Conservation (phyloP, 2,888 invertebrate genomes). For the Apamea epomidion region DNA sequence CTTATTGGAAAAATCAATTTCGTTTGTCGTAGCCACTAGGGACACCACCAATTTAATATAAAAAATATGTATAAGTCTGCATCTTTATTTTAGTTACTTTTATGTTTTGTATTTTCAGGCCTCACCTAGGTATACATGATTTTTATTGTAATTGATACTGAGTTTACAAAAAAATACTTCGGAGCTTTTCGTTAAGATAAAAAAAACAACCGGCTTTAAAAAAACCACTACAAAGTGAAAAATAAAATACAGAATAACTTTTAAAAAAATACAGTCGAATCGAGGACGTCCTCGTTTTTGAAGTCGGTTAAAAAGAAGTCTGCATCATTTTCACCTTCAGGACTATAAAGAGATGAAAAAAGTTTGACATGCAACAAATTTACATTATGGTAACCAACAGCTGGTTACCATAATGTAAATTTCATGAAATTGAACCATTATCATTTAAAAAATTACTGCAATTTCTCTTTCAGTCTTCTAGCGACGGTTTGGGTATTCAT, state of each 20-base stretch:
- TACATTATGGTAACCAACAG: no score
- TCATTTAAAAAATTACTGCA: not conserved
- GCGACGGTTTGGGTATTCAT: no score
- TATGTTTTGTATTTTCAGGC: not conserved
- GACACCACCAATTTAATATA: conserved; percentile 67
- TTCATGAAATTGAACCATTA: no score
- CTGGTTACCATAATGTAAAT: no score
- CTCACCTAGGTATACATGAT: not conserved
- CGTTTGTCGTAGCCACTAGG: conserved; percentile 76
- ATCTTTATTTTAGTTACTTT: not conserved
- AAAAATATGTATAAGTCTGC: conserved; percentile 7
- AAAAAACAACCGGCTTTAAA: not conserved
- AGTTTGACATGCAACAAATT: not conserved
- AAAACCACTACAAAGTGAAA: no score
- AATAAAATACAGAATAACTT: no score
- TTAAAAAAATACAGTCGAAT: no score
- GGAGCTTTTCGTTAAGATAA: not conserved
- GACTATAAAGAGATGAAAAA: not conserved
- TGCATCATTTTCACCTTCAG: not conserved
- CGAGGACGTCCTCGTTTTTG: no score
- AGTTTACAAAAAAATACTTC: not conserved
- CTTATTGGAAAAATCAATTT: conserved; percentile 87
- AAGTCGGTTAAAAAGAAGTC: not conserved
- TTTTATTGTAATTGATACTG: not conserved
- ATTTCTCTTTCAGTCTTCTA: not conserved